These are phyloP conservation scores for Volucella inflata DNA, from an alignment of 2,888 invertebrate genomes.

Conservation along the genomic window DNA sequence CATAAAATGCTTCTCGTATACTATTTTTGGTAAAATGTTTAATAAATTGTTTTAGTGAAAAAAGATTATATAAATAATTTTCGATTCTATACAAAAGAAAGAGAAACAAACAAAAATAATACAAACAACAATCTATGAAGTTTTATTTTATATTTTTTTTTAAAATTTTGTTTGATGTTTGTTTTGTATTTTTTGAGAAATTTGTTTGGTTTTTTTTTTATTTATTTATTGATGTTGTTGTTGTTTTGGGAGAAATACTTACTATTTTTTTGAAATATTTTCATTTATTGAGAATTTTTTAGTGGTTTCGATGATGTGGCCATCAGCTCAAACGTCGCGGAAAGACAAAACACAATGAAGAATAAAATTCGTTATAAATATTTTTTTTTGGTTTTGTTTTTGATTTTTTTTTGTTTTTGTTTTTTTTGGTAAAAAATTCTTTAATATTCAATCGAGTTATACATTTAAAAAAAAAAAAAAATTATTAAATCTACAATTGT, in stretches of 20 bases:
- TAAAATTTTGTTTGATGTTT: slow-evolving; percentile 47
- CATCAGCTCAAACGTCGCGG: slow-evolving; percentile 84
- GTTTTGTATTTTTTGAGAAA: slow-evolving; percentile 39
- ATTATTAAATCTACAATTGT: slow-evolving; percentile 39
- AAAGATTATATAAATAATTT: slow-evolving; percentile 48
- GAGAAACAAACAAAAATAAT: slow-evolving; percentile 70
- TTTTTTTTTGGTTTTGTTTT: slow-evolving; percentile 62
- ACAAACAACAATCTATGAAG: slow-evolving; percentile 70
- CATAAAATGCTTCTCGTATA: slow-evolving; percentile 41
- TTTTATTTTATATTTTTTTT: slow-evolving; percentile 50
- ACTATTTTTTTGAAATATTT: slow-evolving; percentile 80
- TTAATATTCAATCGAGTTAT: slow-evolving; percentile 72
- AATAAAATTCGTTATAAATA: slow-evolving; percentile 79
- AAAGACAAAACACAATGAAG: slow-evolving; percentile 84
- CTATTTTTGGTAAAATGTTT: slow-evolving; percentile 33
- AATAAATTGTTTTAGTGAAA: slow-evolving; percentile 65
- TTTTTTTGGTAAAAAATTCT: slow-evolving; percentile 59
- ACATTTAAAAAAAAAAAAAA: slow-evolving; percentile 31
- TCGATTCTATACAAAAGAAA: slow-evolving; percentile 70
- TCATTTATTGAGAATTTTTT: slow-evolving; percentile 82
- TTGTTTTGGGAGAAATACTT: slow-evolving; percentile 80
- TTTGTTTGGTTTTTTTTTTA: slow-evolving; percentile 45
- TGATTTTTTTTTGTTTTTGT: slow-evolving; percentile 72
- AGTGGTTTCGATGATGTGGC: slow-evolving; percentile 82
- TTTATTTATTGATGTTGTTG: no score